Conservation (phyloP, 1,140 invertebrate genomes). For the Saccostrea cuccullata region DNA sequence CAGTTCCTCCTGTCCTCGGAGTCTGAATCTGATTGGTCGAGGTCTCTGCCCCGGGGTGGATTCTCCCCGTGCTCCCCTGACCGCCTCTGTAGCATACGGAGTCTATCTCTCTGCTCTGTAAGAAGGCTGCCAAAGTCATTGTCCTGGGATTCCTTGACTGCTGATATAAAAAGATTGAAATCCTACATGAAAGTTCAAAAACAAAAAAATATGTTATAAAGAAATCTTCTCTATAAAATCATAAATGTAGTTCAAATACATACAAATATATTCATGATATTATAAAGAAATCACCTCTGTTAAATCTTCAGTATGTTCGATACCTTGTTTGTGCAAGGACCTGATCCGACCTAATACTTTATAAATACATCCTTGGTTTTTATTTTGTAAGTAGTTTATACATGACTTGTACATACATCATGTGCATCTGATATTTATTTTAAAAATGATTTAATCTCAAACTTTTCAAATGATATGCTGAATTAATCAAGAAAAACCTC, state of each 20-base stretch:
- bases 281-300: too few species aligned
- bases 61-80: background rate
- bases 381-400: background rate
- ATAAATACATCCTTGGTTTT: background rate
- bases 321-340: too few species aligned
- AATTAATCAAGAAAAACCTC: too few species aligned
- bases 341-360: too few species aligned
- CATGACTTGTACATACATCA: background rate
- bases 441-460: too few species aligned
- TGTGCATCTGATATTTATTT: background rate
- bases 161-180: background rate
- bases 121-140: conserved; percentile 2
- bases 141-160: background rate
- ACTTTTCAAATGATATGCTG: background rate
- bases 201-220: too few species aligned
- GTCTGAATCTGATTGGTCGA: conserved; percentile 19
- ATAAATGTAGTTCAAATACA: too few species aligned
- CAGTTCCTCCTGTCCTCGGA: conserved; percentile 29
- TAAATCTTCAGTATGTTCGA: too few species aligned
- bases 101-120: background rate
- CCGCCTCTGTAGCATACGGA: background rate
- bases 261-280: too few species aligned
- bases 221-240: too few species aligned
- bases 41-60: background rate
- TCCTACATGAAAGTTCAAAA: too few species aligned